phyloP scores from a whole-genome alignment of 2,113 vertebrate genomes.

The Chloropsis cyanopogon region DNA sequence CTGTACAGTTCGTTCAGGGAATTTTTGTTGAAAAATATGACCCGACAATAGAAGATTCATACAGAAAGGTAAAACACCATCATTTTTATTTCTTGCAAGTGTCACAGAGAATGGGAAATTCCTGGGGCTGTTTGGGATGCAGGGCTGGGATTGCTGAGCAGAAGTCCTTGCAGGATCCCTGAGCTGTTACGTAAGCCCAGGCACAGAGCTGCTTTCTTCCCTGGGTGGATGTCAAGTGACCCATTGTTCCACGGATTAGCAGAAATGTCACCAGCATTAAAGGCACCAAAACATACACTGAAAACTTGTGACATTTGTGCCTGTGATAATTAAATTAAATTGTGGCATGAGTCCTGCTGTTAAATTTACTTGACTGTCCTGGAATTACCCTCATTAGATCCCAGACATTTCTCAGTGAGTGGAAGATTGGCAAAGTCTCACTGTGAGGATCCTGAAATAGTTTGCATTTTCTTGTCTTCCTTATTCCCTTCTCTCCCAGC shows the following conservation, averaged over 20 bases:
- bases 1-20: slow-evolving; percentile 99
- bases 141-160: background rate
- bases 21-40: slow-evolving; percentile 99
- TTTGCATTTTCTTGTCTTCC: background rate
- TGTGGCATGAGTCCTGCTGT: background rate
- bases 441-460: background rate
- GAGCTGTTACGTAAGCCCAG: background rate
- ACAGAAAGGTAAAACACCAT: slow-evolving; percentile 91
- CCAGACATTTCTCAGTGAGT: background rate
- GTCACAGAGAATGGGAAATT: background rate
- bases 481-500: background rate
- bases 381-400: background rate
- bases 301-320: background rate
- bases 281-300: background rate
- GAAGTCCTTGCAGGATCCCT: background rate
- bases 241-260: slow-evolving; percentile 42
- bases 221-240: background rate
- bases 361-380: background rate
- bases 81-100: background rate
- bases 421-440: background rate
- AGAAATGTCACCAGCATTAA: background rate
- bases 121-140: background rate
- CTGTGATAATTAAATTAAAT: background rate
- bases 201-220: slow-evolving; percentile 50
- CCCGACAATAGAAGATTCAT: slow-evolving; percentile 99